A percentile compares a stretch with the other conserved stretches of the same genome.
Evolutionary conservation across 64 coral and sea anemone species (phyloP).

Genomic region (Astreopora myriophthalma): DNA sequence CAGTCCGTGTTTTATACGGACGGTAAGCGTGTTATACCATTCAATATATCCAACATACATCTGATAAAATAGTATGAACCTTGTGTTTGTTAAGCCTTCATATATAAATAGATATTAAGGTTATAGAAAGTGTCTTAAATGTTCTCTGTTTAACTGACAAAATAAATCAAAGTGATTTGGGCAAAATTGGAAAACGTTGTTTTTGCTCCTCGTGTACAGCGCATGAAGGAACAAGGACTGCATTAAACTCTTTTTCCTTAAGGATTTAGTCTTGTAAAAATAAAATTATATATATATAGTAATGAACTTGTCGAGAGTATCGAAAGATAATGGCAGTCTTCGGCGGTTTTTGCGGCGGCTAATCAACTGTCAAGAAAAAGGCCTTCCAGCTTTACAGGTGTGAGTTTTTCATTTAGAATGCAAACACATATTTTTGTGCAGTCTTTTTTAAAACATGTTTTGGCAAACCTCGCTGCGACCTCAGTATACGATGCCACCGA

Average conservation of each 20-base stretch:
- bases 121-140: neutral
- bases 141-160: neutral
- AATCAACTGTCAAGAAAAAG: neutral
- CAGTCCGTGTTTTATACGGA: too few species aligned
- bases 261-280: too few species aligned
- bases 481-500: too few species aligned
- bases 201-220: neutral
- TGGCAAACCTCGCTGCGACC: neutral
- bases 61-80: neutral
- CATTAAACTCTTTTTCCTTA: too few species aligned
- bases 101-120: neutral
- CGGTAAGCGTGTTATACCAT: neutral
- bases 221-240: too few species aligned
- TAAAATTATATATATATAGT: too few species aligned
- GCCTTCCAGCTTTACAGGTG: slow-evolving; percentile 11
- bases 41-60: neutral
- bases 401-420: neutral
- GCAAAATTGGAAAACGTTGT: neutral
- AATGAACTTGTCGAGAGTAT: neutral
- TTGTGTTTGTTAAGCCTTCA: neutral
- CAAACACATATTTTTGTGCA: neutral
- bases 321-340: neutral
- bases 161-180: neutral
- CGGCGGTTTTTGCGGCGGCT: neutral
- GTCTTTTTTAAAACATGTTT: neutral